Conservation (phyloP, 2,888 invertebrate species). For the Aphelenchoides bicaudatus region DNA sequence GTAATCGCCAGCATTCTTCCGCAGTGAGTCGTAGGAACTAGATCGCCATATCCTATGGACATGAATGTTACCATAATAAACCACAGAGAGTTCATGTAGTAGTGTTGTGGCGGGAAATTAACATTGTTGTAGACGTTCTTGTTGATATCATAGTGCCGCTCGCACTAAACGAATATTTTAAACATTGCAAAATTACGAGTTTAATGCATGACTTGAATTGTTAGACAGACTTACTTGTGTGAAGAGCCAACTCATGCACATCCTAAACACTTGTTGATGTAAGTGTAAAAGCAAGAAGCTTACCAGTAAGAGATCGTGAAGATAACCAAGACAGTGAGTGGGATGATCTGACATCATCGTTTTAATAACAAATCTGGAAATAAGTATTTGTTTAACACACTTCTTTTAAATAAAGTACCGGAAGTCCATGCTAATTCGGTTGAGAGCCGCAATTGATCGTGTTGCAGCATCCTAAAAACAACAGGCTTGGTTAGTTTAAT, state of each 20-base stretch:
- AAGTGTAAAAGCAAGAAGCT: too few relatives aligned
- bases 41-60: conserved; percentile 97
- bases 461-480: conserved; percentile 91
- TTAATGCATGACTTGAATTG: conserved; percentile 10
- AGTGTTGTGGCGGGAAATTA: conserved; percentile 48
- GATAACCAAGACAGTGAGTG: conserved; percentile 89
- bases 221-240: too few relatives aligned
- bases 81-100: conserved; percentile 61
- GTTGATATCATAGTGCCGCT: too few relatives aligned
- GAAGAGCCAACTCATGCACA: conserved; percentile 98
- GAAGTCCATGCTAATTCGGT: conserved; percentile 84
- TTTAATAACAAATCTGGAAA: conserved; percentile 90
- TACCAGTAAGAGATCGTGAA: conserved; percentile 99
- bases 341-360: conserved; percentile 99
- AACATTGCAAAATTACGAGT: not conserved
- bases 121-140: too few relatives aligned
- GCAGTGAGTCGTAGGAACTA: conserved; percentile 98
- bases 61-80: conserved; percentile 77
- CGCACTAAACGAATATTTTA: conserved; percentile 25
- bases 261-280: too few relatives aligned
- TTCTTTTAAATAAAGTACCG: too few relatives aligned
- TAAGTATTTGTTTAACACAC: too few relatives aligned
- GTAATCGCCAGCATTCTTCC: conserved; percentile 97
- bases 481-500: conserved; percentile 1
- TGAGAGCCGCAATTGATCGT: conserved; percentile 66